Percentiles rank a stretch among this genome's conserved stretches.
phyloP scores from a whole-genome alignment of 2,888 invertebrate genomes.

The Drosophila mettleri region DNA sequence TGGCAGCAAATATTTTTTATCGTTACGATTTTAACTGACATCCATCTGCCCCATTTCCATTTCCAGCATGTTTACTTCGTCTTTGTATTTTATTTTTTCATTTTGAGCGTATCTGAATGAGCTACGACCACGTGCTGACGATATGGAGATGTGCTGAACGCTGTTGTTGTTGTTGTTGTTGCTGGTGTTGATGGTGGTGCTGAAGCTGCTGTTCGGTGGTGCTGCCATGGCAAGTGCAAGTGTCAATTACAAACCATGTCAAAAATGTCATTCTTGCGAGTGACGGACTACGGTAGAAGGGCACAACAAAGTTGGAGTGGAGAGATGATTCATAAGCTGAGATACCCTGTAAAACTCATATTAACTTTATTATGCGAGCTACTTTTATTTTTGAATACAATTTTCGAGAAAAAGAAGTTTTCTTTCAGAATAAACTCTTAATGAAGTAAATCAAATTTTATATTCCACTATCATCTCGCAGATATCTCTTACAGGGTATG shows the following conservation, averaged over 20 bases:
- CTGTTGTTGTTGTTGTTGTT: slow-evolving; percentile 6
- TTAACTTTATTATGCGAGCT: neutral
- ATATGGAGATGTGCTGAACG: slow-evolving; percentile 56
- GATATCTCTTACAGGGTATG: slow-evolving; percentile 18
- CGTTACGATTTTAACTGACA: slow-evolving; percentile 44
- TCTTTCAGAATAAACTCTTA: no score
- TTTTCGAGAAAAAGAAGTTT: no score
- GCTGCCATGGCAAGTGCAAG: slow-evolving; percentile 71
- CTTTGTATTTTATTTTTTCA: slow-evolving; percentile 10
- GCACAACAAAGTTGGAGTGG: slow-evolving; percentile 16
- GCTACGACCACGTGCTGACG: slow-evolving; percentile 60
- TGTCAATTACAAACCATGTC: slow-evolving; percentile 83
- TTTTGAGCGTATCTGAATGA: slow-evolving; percentile 71
- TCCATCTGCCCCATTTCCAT: slow-evolving; percentile 3
- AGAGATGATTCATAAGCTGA: neutral
- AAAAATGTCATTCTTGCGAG: slow-evolving; percentile 82
- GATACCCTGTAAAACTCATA: slow-evolving; percentile 29
- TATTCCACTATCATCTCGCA: no score
- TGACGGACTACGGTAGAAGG: slow-evolving; percentile 58
- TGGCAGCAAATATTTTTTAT: slow-evolving; percentile 42
- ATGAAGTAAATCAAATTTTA: neutral
- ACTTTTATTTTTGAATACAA: no score
- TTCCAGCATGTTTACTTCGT: slow-evolving; percentile 7
- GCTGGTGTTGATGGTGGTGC: slow-evolving; percentile 11
- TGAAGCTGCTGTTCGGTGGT: slow-evolving; percentile 16